phyloP scores from a whole-genome alignment of 92 coral and sea anemone genomes.

The Actinernus sp. region DNA sequence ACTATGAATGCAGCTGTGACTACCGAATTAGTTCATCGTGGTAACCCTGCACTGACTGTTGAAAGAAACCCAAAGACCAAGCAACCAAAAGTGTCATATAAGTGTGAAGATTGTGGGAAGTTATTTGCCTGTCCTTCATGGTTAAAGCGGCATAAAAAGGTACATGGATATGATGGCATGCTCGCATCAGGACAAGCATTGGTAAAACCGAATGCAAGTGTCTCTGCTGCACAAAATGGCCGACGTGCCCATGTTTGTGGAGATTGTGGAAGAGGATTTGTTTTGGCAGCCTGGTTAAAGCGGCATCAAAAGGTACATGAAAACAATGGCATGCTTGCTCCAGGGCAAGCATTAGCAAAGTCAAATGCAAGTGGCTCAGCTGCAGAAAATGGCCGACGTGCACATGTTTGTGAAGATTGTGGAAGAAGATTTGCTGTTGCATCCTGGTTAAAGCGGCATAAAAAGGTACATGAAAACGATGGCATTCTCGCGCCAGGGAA shows the following conservation, averaged over 20 bases:
- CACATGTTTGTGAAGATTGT: no score
- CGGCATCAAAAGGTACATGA: slow-evolving; percentile 11
- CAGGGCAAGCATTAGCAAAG: no score
- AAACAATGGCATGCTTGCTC: background rate
- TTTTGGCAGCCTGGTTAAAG: slow-evolving; percentile 14
- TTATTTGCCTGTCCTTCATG: slow-evolving; percentile 44
- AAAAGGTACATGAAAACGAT: no score
- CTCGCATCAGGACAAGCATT: background rate
- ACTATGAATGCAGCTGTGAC: background rate
- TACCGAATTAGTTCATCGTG: background rate
- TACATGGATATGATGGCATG: slow-evolving; percentile 3
- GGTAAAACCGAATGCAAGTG: background rate
- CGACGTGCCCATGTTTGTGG: background rate
- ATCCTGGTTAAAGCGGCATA: no score
- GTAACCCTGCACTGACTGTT: background rate
- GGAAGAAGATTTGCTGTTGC: no score
- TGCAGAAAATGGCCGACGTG: no score
- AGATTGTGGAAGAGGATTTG: slow-evolving; percentile 18
- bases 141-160: slow-evolving; percentile 26
- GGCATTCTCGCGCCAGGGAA: no score
- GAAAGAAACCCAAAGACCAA: slow-evolving; percentile 1
- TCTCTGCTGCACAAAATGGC: background rate
- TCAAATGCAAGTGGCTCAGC: no score
- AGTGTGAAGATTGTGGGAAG: slow-evolving; percentile 15
- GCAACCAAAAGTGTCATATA: slow-evolving; percentile 21